These are phyloP conservation scores for Dermolepida albohirtum DNA, from an alignment of 2,888 invertebrate species.

Conservation along the genomic window DNA sequence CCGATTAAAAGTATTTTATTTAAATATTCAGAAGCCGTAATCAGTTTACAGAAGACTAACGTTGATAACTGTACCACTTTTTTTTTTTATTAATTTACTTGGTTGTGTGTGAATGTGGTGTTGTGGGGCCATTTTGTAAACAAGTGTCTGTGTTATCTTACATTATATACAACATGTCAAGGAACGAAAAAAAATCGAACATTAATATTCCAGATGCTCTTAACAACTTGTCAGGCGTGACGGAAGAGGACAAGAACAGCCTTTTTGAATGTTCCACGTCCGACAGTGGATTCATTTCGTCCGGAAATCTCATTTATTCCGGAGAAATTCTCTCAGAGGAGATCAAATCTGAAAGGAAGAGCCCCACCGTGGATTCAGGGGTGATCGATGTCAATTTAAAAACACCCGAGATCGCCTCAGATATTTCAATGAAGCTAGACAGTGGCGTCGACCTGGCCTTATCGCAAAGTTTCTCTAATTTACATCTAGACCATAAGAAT, in stretches of 20 bases:
- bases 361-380: constrained; percentile 17
- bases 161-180: constrained; percentile 40
- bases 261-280: constrained; percentile 53
- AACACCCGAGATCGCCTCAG: constrained; percentile 23
- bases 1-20: constrained; percentile 14
- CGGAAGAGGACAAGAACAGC: constrained; percentile 55
- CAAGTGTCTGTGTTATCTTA: constrained; percentile 42
- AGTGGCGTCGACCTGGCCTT: constrained; percentile 74
- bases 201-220: constrained; percentile 57
- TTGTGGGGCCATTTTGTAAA: constrained; percentile 46
- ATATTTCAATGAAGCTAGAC: constrained; percentile 70
- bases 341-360: constrained; percentile 38
- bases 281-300: constrained; percentile 63
- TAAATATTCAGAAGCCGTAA: constrained; percentile 9
- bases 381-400: constrained; percentile 33
- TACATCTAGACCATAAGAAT: constrained; percentile 65
- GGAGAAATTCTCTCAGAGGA: constrained; percentile 57
- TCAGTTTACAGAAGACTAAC: constrained; percentile 14
- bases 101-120: constrained; percentile 36
- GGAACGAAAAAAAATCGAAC: constrained; percentile 45
- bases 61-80: neutral
- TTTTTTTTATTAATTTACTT: neutral
- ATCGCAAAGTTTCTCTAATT: constrained; percentile 72
- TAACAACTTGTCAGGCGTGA: constrained; percentile 52
- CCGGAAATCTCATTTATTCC: constrained; percentile 58